Evolutionary conservation across 2,797 vertebrate genomes (phyloP).

Genomic region (Phrynocephalus forsythii): DNA sequence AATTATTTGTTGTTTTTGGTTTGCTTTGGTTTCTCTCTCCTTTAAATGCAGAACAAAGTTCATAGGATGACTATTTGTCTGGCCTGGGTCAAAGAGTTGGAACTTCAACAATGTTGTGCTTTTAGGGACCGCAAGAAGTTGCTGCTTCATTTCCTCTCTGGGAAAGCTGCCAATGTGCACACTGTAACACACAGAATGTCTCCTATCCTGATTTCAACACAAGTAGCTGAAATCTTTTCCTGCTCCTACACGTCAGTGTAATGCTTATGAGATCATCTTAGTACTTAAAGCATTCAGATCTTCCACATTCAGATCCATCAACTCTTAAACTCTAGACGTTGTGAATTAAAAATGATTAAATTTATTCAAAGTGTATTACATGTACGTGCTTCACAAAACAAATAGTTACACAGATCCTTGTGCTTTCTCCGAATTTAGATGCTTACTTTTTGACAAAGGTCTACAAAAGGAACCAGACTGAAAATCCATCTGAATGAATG

Average conservation of each 20-base stretch:
- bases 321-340: not conserved
- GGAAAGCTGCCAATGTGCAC: conserved; percentile 33
- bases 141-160: conserved; percentile 28
- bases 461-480: too few species aligned
- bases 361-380: not conserved
- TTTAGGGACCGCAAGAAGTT: not conserved
- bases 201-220: conserved; percentile 32
- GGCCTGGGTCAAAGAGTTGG: not conserved
- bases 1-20: not conserved
- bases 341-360: not conserved
- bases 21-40: not conserved
- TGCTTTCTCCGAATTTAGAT: not conserved
- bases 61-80: not conserved
- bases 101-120: not conserved
- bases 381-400: not conserved
- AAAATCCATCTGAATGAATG: not conserved
- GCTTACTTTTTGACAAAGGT: not conserved
- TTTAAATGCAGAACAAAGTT: not conserved
- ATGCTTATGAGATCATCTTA: conserved; percentile 9
- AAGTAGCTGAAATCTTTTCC: not conserved
- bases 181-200: conserved; percentile 21
- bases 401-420: not conserved
- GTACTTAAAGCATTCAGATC: not conserved
- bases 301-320: not conserved
- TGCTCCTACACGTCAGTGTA: not conserved